Percentiles rank a stretch among this genome's conserved stretches.
These are phyloP conservation scores for Tiliacea citrago DNA, from an alignment of 2,888 invertebrate genomes.

Conservation along the genomic window DNA sequence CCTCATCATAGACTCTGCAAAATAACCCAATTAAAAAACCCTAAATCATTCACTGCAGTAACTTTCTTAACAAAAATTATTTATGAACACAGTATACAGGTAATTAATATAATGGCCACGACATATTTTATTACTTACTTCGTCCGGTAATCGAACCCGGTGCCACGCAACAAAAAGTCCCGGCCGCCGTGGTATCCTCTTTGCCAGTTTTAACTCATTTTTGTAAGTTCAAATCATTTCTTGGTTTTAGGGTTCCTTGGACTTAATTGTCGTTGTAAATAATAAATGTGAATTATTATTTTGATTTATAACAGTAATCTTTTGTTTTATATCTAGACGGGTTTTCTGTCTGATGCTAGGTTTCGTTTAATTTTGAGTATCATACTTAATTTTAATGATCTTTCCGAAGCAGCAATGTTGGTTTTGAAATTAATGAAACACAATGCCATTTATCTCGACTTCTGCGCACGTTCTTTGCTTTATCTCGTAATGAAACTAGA, in stretches of 20 bases:
- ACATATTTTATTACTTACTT: slow-evolving; percentile 70
- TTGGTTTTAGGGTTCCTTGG: slow-evolving; percentile 64
- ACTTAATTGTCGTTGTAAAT: slow-evolving; percentile 36
- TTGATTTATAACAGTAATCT: neutral
- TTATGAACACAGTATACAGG: slow-evolving; percentile 55
- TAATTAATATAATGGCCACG: slow-evolving; percentile 67
- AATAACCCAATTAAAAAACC: slow-evolving; percentile 34
- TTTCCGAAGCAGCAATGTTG: neutral
- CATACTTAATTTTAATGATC: neutral
- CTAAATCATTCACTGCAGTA: slow-evolving; percentile 24
- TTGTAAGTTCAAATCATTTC: slow-evolving; percentile 78
- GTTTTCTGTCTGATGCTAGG: neutral
- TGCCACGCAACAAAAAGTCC: slow-evolving; percentile 62
- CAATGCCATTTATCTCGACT: neutral
- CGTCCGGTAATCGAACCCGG: slow-evolving; percentile 67
- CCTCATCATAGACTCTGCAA: neutral
- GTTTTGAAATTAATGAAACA: neutral
- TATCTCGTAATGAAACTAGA: neutral
- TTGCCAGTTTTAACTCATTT: slow-evolving; percentile 71
- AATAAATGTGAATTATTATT: slow-evolving; percentile 24
- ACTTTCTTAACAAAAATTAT: slow-evolving; percentile 56
- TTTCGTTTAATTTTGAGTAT: neutral
- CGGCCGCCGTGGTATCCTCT: slow-evolving; percentile 64
- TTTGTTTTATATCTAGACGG: neutral
- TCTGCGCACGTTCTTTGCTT: neutral